These are phyloP conservation scores for Euzetes globulus DNA, from an alignment of 2,888 invertebrate species.

Conservation along the genomic window DNA sequence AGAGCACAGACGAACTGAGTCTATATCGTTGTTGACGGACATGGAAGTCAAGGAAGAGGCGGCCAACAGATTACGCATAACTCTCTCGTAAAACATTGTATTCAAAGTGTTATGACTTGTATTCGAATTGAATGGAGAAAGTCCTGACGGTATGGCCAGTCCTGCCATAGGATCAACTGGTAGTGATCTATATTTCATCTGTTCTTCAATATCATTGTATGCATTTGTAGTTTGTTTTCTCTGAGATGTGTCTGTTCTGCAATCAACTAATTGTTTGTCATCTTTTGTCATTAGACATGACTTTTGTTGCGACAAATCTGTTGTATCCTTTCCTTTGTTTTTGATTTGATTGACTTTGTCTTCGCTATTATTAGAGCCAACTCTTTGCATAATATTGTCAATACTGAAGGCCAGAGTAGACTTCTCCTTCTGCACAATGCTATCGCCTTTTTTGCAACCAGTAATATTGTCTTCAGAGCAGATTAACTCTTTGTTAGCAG, in stretches of 20 bases:
- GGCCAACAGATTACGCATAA: slow-evolving; percentile 15
- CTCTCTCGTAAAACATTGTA: slow-evolving; percentile 18
- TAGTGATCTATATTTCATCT: neutral
- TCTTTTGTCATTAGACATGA: neutral
- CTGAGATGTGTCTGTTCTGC: neutral
- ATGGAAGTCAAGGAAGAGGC: slow-evolving; percentile 12
- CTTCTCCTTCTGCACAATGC: neutral
- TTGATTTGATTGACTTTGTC: slow-evolving; percentile 1
- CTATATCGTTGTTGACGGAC: neutral
- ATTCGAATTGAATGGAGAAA: neutral
- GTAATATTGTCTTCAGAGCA: neutral
- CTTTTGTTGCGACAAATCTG: neutral
- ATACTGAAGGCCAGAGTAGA: slow-evolving; percentile 23
- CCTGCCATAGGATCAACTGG: neutral
- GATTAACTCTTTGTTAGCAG: slow-evolving; percentile 15
- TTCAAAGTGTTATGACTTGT: neutral
- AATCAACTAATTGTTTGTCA: slow-evolving; percentile 2
- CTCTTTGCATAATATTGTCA: slow-evolving; percentile 23
- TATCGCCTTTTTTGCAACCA: neutral
- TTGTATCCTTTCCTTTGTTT: neutral
- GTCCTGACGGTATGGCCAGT: neutral
- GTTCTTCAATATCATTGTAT: neutral
- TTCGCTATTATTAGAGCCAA: neutral
- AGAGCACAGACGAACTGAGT: slow-evolving; percentile 11
- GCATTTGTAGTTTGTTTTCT: neutral